Conservation (phyloP, 2,113 vertebrate species). For the Agapornis roseicollis region DNA sequence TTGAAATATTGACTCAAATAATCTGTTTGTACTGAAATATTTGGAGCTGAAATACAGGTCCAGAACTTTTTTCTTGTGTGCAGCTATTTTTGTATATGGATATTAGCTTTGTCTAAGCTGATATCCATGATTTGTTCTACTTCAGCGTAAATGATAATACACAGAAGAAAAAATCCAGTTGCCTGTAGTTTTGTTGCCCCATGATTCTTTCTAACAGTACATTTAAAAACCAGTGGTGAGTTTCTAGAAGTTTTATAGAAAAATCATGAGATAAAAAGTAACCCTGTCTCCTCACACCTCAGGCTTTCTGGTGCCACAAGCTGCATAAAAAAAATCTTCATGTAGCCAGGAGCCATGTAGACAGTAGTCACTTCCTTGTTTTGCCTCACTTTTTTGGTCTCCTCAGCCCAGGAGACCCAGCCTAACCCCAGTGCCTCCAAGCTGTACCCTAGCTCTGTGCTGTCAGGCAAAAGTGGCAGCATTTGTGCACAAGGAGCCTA, state of each 20-base stretch:
- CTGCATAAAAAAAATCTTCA: neutral
- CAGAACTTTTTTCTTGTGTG: too few relatives aligned
- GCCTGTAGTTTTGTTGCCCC: neutral
- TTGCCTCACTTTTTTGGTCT: neutral
- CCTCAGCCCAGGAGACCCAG: neutral
- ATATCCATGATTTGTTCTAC: neutral
- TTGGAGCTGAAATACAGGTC: neutral
- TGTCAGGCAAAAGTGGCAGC: rapidly evolving
- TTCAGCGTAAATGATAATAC: neutral
- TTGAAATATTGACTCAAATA: neutral
- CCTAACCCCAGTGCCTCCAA: neutral
- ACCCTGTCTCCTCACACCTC: neutral
- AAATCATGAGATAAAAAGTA: neutral
- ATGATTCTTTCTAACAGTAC: neutral
- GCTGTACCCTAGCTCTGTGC: neutral
- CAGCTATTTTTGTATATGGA: too few relatives aligned
- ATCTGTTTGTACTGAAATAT: neutral
- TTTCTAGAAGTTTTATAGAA: neutral
- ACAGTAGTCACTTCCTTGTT: neutral
- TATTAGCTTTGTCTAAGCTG: neutral
- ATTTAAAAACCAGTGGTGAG: neutral
- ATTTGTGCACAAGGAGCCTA: neutral
- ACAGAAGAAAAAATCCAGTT: neutral
- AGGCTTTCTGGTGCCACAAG: neutral
- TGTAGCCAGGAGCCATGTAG: neutral